A percentile compares a stretch with the other conserved stretches of the same genome.
phyloP scores from a whole-genome alignment of 2,113 vertebrate genomes.

The Xenopus tropicalis region DNA sequence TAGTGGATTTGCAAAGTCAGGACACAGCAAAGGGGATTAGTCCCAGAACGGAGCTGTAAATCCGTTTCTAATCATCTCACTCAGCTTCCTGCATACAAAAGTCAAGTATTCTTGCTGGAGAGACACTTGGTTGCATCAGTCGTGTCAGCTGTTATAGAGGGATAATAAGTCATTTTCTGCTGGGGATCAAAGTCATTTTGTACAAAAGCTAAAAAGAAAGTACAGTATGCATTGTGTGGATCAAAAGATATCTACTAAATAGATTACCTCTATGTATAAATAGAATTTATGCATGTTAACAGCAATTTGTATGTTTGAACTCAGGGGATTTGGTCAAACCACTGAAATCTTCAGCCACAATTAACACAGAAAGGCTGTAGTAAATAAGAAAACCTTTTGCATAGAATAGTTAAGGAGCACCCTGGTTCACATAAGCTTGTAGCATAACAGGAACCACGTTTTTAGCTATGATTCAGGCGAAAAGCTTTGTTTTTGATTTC shows the following conservation, averaged over 20 bases:
- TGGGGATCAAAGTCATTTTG: constrained; percentile 41
- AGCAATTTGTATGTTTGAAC: constrained; percentile 19
- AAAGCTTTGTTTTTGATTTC: background rate
- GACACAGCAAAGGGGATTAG: constrained; percentile 60
- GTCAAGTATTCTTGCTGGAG: constrained; percentile 54
- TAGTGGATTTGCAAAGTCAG: constrained; percentile 52
- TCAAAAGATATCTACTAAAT: constrained; percentile 32
- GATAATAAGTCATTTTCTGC: constrained; percentile 44
- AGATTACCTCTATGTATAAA: constrained; percentile 24
- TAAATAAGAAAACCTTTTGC: too few relatives aligned
- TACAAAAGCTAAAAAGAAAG: constrained; percentile 34
- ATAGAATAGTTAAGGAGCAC: too few relatives aligned
- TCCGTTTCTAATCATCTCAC: constrained; percentile 57
- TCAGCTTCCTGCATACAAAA: constrained; percentile 55
- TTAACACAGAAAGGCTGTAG: background rate
- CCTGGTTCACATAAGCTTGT: too few relatives aligned
- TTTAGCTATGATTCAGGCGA: too few relatives aligned
- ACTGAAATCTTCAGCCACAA: constrained; percentile 17
- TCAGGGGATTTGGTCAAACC: constrained; percentile 28
- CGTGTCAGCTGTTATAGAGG: constrained; percentile 41
- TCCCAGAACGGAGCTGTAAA: constrained; percentile 47
- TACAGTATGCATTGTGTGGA: constrained; percentile 17
- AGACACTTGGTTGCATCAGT: constrained; percentile 44
- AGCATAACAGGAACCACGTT: too few relatives aligned
- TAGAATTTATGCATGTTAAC: constrained; percentile 19